These are phyloP conservation scores for Girardinus metallicus DNA, from an alignment of 2,797 vertebrate species.

Conservation along the genomic window DNA sequence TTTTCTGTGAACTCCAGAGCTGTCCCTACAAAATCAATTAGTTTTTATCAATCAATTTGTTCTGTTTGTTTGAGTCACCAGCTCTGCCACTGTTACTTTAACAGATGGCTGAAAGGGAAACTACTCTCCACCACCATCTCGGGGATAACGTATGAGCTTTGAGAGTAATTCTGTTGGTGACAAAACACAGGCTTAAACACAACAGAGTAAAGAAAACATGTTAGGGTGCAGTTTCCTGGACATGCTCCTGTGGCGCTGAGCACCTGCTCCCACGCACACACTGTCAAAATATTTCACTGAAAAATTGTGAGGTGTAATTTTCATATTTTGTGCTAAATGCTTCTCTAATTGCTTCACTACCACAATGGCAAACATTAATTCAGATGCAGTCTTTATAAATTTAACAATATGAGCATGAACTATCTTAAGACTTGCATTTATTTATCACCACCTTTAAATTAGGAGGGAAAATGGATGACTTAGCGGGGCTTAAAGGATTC, in stretches of 20 bases:
- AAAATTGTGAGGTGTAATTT: neutral
- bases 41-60: neutral
- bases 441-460: neutral
- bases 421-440: neutral
- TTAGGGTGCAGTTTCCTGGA: neutral
- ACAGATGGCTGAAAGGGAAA: conserved; percentile 1
- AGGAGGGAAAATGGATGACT: neutral
- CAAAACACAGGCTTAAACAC: neutral
- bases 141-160: neutral
- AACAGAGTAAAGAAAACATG: neutral
- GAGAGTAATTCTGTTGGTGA: neutral
- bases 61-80: neutral
- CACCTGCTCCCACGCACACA: neutral
- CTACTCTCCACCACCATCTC: neutral
- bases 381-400: neutral
- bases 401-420: neutral
- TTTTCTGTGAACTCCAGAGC: neutral
- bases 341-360: neutral
- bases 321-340: neutral
- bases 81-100: neutral
- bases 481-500: no score
- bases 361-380: neutral
- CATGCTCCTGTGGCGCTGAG: neutral
- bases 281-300: neutral
- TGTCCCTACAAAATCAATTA: neutral